Base-by-base conservation (phyloP, 2,888 invertebrate species). In the Strigamia maritima region DNA sequence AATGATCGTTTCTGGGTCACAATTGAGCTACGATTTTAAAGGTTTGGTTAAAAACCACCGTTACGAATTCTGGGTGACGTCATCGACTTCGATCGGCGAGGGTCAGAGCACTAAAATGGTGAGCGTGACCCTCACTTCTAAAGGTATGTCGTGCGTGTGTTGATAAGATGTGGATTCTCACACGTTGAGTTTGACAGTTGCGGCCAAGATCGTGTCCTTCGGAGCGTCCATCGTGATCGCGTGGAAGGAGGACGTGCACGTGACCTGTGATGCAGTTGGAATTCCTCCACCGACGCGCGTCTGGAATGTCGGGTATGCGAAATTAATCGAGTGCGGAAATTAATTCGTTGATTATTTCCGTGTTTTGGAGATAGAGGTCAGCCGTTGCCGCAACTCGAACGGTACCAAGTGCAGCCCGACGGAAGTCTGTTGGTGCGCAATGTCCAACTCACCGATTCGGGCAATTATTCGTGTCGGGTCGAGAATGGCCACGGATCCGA, bases 201-300 rank as follows among this genome's bases (percentile, higher is more conserved):
- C 95, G 70, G 95, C 95, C 60, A 89, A 91, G 85, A 95, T 96
- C 85, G 93, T 94, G 2, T 95, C 95, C 76, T 96, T 96, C 86
- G 93, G 94, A 82, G 82, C 82, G 82, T 82, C 81, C 28, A 79
- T 86, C 44, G 83, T 83, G 35, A 82, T 84, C 6, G 94, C 94
- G 1, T 96, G 95, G 95, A 94, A 95, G 84, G 93, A 93, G 85
- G 92, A 94, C 83, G 90, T 95, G 54, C 90, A 91, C 35, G 86
- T 97, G 49, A 91, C 93, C 0, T 97, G 96, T 84, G 91, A 92
- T 82, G 92, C 92, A 85, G 95, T 95, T 0, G 96, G 96, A 2
- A 88, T 92, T 1, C 95, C 95, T 0, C 88, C 90, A 2, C 94
- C 95, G 0, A 89, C 90, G 0, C 91, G 92, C 22, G 89, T 90